Percentiles rank a stretch among this genome's conserved stretches.
Evolutionary conservation across 2,888 invertebrate species (phyloP).

Genomic region (Charanyca ferruginea): DNA sequence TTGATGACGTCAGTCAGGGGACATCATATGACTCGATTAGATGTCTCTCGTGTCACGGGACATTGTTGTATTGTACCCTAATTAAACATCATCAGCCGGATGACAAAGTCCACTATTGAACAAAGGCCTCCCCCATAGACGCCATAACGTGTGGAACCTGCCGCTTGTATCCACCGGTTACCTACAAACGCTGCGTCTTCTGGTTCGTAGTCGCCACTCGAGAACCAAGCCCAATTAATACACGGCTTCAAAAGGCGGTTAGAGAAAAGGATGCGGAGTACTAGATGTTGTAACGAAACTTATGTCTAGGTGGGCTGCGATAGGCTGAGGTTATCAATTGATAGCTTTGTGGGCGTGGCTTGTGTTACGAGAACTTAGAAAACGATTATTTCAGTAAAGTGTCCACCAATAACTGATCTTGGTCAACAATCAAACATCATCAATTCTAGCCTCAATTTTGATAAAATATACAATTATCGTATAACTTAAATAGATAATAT

Average conservation of each 20-base stretch:
- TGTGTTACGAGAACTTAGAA: constrained; percentile 3
- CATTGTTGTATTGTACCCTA: background rate
- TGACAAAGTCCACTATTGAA: no score
- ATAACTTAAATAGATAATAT: background rate
- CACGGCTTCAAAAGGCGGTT: no score
- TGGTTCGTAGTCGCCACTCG: no score
- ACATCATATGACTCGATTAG: background rate
- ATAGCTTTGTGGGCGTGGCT: background rate
- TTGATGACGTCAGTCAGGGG: background rate
- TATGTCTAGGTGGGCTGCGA: background rate
- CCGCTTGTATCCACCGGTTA: no score
- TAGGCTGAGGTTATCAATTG: background rate
- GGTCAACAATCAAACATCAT: constrained; percentile 3
- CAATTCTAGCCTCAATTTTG: background rate
- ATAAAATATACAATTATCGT: no score
- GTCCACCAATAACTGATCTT: constrained; percentile 3
- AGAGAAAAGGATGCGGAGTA: no score
- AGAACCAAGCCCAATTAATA: background rate
- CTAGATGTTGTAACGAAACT: background rate
- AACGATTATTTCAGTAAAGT: background rate
- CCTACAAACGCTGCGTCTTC: no score
- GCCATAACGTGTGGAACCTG: no score
- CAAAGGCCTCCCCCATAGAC: no score
- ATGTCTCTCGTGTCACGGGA: background rate
- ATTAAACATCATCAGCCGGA: no score